Evolutionary conservation across 2,113 vertebrate genomes (phyloP).

Genomic region (Uria aalge): DNA sequence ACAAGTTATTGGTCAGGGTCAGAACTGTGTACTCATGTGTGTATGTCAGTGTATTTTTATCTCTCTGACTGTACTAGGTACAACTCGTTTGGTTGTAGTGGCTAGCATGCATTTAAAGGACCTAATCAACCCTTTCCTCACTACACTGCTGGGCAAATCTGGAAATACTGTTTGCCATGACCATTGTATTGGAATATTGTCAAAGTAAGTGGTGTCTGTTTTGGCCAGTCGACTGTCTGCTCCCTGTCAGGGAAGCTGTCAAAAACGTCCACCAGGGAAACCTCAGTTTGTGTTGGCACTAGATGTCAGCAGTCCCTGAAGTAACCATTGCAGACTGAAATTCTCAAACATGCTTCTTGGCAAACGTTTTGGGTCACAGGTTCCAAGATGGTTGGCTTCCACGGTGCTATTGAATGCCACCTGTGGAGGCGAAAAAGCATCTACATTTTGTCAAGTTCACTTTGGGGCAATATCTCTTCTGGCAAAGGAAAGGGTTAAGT

Average conservation of each 20-base stretch:
- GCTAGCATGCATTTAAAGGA: not conserved
- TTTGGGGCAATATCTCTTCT: not conserved
- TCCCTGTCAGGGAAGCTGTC: not conserved
- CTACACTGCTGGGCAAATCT: not conserved
- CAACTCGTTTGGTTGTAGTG: accelerated
- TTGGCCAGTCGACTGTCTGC: accelerated
- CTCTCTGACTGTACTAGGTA: not conserved
- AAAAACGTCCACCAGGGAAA: not conserved
- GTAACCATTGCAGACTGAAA: not conserved
- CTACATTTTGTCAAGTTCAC: not conserved
- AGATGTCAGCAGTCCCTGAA: not conserved
- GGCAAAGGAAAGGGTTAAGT: not conserved
- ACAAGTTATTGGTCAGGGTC: not conserved
- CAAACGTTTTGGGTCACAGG: accelerated
- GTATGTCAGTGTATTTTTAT: not conserved
- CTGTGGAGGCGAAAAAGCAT: not conserved
- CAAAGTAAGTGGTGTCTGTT: not conserved
- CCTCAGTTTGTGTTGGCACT: not conserved
- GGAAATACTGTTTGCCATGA: accelerated
- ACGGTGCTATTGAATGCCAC: not conserved
- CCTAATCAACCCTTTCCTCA: not conserved
- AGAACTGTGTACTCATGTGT: not conserved
- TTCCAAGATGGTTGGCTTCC: not conserved
- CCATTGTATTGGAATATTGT: not conserved
- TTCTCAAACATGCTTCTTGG: not conserved